phyloP scores from a whole-genome alignment of 2,888 invertebrate species.

The Acronicta alni region DNA sequence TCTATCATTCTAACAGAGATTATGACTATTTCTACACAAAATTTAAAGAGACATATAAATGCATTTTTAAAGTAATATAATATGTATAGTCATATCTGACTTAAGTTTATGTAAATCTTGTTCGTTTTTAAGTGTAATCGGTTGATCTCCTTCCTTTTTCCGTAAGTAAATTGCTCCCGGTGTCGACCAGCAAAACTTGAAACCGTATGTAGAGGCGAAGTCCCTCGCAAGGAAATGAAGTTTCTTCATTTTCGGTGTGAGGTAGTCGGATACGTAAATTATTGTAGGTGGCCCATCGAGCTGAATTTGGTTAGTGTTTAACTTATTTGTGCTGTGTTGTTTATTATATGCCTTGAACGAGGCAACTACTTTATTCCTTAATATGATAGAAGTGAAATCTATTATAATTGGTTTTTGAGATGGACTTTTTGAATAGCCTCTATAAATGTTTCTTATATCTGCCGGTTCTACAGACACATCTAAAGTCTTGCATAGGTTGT shows the following conservation, averaged over 20 bases:
- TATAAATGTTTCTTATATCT: not conserved
- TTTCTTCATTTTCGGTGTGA: slow-evolving; percentile 1
- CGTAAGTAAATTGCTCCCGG: slow-evolving; percentile 1
- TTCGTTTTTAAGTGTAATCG: not conserved
- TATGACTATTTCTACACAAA: no score
- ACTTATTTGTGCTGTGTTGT: not conserved
- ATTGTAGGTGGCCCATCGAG: not conserved
- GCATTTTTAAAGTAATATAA: no score
- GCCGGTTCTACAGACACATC: not conserved
- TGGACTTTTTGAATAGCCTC: not conserved
- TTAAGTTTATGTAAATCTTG: no score
- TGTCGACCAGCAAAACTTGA: slow-evolving; percentile 1
- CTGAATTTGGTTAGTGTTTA: not conserved
- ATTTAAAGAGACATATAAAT: no score
- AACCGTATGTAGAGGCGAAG: not conserved
- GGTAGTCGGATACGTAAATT: not conserved
- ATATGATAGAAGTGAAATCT: not conserved
- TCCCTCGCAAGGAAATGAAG: slow-evolving; percentile 1
- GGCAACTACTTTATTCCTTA: not conserved
- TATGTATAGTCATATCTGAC: no score
- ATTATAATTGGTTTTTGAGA: not conserved
- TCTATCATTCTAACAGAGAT: no score
- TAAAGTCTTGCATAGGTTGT: not conserved
- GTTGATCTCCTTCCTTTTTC: not conserved
- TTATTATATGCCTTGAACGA: slow-evolving; percentile 2